phyloP scores from a whole-genome alignment of 2,888 invertebrate genomes.

The Athalia cordata region DNA sequence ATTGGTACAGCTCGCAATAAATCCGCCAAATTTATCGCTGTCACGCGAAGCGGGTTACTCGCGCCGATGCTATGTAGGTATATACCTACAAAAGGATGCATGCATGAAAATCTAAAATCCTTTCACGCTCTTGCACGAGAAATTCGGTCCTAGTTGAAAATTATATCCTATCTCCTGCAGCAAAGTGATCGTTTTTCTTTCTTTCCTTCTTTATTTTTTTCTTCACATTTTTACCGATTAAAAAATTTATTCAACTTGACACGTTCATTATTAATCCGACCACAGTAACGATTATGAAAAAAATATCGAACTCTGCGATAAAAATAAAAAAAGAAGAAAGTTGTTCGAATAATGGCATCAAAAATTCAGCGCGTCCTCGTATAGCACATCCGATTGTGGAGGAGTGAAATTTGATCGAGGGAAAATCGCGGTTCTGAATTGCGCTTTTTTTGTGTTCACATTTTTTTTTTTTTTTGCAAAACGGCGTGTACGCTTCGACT shows the following conservation, averaged over 20 bases:
- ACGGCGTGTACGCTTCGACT: too few relatives aligned
- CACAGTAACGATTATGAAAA: too few relatives aligned
- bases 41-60: constrained; percentile 40
- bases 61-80: background rate
- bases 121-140: background rate
- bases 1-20: constrained; percentile 39
- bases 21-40: constrained; percentile 44
- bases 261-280: background rate
- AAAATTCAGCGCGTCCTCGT: too few relatives aligned
- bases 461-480: too few relatives aligned
- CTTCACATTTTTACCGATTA: background rate
- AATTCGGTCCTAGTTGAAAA: background rate
- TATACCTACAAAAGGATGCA: background rate
- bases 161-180: constrained; percentile 5
- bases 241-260: background rate
- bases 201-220: background rate
- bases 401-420: constrained; percentile 25
- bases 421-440: constrained; percentile 16
- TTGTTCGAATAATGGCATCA: too few relatives aligned
- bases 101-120: constrained; percentile 31
- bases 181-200: background rate
- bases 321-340: too few relatives aligned
- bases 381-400: background rate
- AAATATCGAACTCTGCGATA: too few relatives aligned
- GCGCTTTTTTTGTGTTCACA: constrained; percentile 4